Evolutionary conservation across 53 echinoderm and acorn worm species (phyloP), one percentile per base, ranked within the genome.

Genomic region (Echinometra lucunter): DNA sequence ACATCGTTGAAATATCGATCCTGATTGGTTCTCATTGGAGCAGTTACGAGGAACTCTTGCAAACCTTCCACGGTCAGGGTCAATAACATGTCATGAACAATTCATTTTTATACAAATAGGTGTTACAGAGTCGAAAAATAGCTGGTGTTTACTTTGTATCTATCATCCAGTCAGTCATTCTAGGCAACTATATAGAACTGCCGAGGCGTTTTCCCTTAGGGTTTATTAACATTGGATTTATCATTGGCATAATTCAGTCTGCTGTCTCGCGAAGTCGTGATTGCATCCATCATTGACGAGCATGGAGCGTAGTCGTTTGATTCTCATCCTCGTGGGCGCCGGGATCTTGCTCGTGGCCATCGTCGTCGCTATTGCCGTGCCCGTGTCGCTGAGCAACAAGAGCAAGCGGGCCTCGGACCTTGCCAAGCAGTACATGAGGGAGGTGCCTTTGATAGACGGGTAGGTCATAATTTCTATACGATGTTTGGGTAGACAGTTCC

Each of bases 301-400:
- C n/a, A 94, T 94, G 94, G 94, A 94, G 60, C 94, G 85, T 66
- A 37, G 82, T 94, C 94, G 85, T 82, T 28, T 66, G 94, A 83
- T 94, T 44, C 37, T 83, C 28, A 57, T 94, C 63, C 37, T 85
- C 28, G 85, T 82, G 28, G 85, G 60, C 27, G 25, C 85, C 63
- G 19, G n/a, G 6, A 60, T 94, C 56, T 6, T 85, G 19, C 10
- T n/a, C 44, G 82, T 28, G 56, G 82, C 94, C 85, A 63, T 94
- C 42, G 32, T 94, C 42, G 82, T 82, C 44, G 94, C 94, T 13
- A 83, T 94, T 30, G 94, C 94, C 66, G 85, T 94, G 0, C 94
- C 94, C 37, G 40, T 85, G 60, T 82, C 94, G 40, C 8, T 82
- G 42, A 94, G 72, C 75, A 92, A 72, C 75, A 92, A 78, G 30